phyloP scores from a whole-genome alignment of 1,140 invertebrate species.

The Drosophila subpulchrella region DNA sequence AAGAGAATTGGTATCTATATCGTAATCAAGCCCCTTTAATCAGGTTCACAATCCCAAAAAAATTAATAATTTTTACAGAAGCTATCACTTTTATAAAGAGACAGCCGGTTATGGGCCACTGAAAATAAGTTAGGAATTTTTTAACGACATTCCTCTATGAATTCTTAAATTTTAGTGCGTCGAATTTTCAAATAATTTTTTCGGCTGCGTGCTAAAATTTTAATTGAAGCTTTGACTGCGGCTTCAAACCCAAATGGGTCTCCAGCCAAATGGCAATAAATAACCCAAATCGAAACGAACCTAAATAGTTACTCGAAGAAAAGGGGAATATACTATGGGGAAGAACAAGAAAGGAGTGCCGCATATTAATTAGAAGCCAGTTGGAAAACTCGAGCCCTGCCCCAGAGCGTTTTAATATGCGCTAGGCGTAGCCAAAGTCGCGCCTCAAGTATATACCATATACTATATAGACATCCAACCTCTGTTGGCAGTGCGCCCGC shows the following conservation, averaged over 20 bases:
- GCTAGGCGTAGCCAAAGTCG: conserved; percentile 45
- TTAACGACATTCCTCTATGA: conserved; percentile 2
- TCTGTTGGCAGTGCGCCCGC: conserved; percentile 36
- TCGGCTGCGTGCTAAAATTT: conserved; percentile 37
- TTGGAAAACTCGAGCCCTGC: conserved; percentile 23
- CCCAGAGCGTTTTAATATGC: conserved; percentile 58
- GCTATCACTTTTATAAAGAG: too few species aligned
- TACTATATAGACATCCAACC: conserved; percentile 22
- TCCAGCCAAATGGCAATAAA: conserved; percentile 23
- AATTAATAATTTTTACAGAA: too few species aligned
- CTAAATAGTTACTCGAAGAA: conserved; percentile 46
- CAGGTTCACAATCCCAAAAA: too few species aligned
- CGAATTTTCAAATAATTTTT: background rate
- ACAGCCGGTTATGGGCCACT: conserved; percentile 1
- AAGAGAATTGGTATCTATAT: too few species aligned
- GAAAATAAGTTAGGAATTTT: conserved; percentile 22
- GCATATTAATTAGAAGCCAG: conserved; percentile 73
- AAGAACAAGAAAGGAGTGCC: conserved; percentile 68
- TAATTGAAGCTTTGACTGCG: conserved; percentile 15
- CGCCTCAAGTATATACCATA: conserved; percentile 34
- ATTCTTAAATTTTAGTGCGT: background rate
- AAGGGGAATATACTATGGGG: conserved; percentile 1
- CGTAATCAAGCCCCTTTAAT: too few species aligned
- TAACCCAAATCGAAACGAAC: conserved; percentile 28
- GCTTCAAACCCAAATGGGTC: background rate